phyloP scores from a whole-genome alignment of 2,113 vertebrate genomes.

The Labeo catla region DNA sequence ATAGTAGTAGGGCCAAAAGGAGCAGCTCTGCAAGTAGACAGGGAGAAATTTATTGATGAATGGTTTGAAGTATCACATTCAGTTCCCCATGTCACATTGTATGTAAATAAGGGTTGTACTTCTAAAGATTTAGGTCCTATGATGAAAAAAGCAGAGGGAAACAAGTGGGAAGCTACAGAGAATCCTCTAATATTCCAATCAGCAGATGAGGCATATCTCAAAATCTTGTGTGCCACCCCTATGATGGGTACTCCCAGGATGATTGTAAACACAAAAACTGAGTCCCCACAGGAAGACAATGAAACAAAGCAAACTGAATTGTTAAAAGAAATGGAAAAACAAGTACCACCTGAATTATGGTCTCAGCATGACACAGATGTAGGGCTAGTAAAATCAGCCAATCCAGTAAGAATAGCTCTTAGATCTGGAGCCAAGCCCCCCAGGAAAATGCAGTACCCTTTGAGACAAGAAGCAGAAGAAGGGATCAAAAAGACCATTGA shows the following conservation, averaged over 20 bases:
- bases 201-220: background rate
- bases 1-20: background rate
- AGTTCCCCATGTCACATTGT: background rate
- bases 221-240: background rate
- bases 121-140: too few species aligned
- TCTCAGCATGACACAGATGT: conserved; percentile 3
- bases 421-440: background rate
- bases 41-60: background rate
- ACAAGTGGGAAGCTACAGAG: background rate
- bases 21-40: background rate
- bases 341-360: background rate
- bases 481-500: conserved; percentile 2
- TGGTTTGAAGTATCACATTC: background rate
- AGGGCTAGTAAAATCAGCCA: background rate
- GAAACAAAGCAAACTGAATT: background rate
- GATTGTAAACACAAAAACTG: background rate
- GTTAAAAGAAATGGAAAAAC: background rate
- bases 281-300: too few species aligned
- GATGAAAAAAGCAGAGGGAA: background rate
- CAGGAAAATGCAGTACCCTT: background rate
- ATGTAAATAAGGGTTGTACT: background rate
- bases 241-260: background rate
- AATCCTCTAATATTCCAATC: background rate
- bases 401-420: background rate
- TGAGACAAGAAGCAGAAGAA: background rate